These are phyloP conservation scores for Lasius platythorax DNA, from an alignment of 2,888 invertebrate species.

Conservation along the genomic window DNA sequence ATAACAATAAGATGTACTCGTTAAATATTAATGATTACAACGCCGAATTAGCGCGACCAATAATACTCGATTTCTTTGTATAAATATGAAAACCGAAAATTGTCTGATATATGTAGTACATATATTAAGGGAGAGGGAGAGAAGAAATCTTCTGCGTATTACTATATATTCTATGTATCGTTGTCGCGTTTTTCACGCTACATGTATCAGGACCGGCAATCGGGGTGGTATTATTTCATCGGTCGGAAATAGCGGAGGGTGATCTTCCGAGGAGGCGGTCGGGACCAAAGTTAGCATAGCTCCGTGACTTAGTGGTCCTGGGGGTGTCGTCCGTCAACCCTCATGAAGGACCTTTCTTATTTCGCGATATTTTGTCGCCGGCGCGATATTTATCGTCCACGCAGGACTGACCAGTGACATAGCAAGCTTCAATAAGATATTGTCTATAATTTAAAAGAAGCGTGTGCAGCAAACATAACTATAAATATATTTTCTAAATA, in stretches of 20 bases:
- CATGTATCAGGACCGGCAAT: slow-evolving; percentile 72
- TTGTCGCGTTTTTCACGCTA: slow-evolving; percentile 70
- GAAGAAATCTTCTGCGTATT: slow-evolving; percentile 48
- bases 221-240: slow-evolving; percentile 82
- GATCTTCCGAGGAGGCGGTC: slow-evolving; percentile 49
- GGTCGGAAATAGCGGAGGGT: slow-evolving; percentile 74
- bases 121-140: not conserved
- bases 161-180: slow-evolving; percentile 16
- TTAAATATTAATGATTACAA: not conserved
- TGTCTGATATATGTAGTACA: not conserved
- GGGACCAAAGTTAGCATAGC: slow-evolving; percentile 82
- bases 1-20: not conserved
- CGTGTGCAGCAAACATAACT: not conserved
- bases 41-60: not conserved
- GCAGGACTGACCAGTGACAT: slow-evolving; percentile 68
- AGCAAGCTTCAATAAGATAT: not conserved
- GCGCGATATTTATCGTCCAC: slow-evolving; percentile 82
- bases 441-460: not conserved
- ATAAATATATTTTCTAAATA: not conserved
- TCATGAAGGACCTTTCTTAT: slow-evolving; percentile 78
- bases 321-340: slow-evolving; percentile 84
- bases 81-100: not conserved
- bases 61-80: not conserved
- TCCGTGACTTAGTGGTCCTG: slow-evolving; percentile 85
- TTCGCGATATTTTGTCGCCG: slow-evolving; percentile 85